A percentile compares a stretch with the other conserved stretches of the same genome.
These are phyloP conservation scores for Momotus momota DNA, from an alignment of 2,797 vertebrate species.

Conservation along the genomic window DNA sequence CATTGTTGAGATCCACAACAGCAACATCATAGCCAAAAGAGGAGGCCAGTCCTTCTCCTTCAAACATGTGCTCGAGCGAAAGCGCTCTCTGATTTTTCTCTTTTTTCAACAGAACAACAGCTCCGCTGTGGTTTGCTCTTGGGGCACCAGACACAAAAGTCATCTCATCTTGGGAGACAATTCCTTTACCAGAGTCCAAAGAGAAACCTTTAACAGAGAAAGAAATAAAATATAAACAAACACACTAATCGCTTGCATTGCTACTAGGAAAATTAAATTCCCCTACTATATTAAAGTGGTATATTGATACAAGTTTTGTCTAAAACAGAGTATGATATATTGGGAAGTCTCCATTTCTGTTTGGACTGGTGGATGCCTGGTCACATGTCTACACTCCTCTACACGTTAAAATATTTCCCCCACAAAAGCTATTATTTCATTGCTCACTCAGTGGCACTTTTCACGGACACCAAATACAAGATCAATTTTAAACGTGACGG, in stretches of 20 bases:
- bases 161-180: conserved; percentile 83
- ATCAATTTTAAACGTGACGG: background rate
- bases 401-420: background rate
- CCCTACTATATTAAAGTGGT: conserved; percentile 68
- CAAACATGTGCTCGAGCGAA: conserved; percentile 84
- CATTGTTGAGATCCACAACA: conserved; percentile 92
- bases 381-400: background rate
- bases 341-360: background rate
- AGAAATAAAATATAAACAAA: background rate
- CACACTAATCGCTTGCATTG: background rate
- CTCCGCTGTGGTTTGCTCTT: conserved; percentile 93
- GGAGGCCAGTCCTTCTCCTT: conserved; percentile 92
- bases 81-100: conserved; percentile 77
- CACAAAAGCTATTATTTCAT: background rate
- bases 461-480: background rate
- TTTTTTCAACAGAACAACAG: conserved; percentile 90
- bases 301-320: background rate
- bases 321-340: background rate
- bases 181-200: conserved; percentile 91
- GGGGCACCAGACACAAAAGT: conserved; percentile 96
- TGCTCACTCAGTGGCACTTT: background rate
- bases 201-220: conserved; percentile 88
- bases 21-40: conserved; percentile 97
- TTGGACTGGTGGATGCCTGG: background rate
- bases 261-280: background rate